Base-by-base conservation (phyloP, 1,140 invertebrate genomes). In the Phthorimaea operculella region DNA sequence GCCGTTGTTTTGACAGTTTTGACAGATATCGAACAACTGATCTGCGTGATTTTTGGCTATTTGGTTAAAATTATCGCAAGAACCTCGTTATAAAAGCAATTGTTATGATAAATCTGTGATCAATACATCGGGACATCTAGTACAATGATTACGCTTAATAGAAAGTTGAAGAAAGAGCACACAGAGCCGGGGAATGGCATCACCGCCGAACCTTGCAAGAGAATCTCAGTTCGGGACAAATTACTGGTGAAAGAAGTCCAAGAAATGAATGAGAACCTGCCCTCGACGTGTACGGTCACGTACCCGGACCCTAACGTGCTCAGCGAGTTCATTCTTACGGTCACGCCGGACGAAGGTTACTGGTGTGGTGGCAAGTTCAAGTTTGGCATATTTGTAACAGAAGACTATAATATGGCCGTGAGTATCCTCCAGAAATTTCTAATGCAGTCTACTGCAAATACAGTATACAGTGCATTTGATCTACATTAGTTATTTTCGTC, bases 381-480 rank as follows among this genome's bases (percentile, higher is more conserved):
- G 69, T 98, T 98, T 84, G 89, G 90, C 74, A 90, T 98, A 64
- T 87, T 89, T 76, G 93, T 98, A 51, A 93, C 95, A 7, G 95
- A 97, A 77, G 96, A 98, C 54, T 98, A 98, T 88, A 98, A 98
- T 86, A 96, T 97, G 90, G 90, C 92, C 76, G 95, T 96, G 90
- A 76, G 73, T 68, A 61, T 53, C 48, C 1, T 49, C 10, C 36
- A 28, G 21, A 2, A 28, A 28, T 2, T 28, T 6, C 21, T 28
- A 2, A 28, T 28, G 6, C 21, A 28, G 21, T 28, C 21, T 28
- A 28, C 21, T 28, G 21, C 21, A 28, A 28, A 28, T 28, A 6
- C 2, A 28, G 2, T 6, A 6, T 28, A 28, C 6, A 4, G 21
- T 28, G 6, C 21, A 28, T 28, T 28, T 28, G 21, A 28, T 28